Percentiles rank a stretch among this genome's conserved stretches.
These are phyloP conservation scores for Euplexia lucipara DNA, from an alignment of 2,888 invertebrate species.

Conservation along the genomic window DNA sequence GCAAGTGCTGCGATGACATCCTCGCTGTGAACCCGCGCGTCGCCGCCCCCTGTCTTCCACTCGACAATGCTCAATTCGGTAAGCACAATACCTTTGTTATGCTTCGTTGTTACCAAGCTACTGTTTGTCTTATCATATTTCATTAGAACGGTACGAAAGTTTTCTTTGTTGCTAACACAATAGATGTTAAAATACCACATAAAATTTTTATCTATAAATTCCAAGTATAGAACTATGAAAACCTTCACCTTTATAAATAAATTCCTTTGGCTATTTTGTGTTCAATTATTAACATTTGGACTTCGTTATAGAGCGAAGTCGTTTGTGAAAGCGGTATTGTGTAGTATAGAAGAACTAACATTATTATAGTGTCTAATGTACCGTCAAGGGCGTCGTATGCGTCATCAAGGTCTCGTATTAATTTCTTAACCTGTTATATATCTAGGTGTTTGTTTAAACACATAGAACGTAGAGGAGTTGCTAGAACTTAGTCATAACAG, in stretches of 20 bases:
- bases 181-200: constrained; percentile 50
- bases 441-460: constrained; percentile 61
- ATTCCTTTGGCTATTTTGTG: constrained; percentile 56
- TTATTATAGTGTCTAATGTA: constrained; percentile 71
- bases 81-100: constrained; percentile 66
- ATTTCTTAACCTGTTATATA: constrained; percentile 56
- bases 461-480: constrained; percentile 59
- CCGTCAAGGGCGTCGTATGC: constrained; percentile 72
- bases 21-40: constrained; percentile 84
- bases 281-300: constrained; percentile 64
- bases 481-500: constrained; percentile 49
- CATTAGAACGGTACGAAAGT: constrained; percentile 48
- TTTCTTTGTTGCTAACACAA: constrained; percentile 62
- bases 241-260: constrained; percentile 55
- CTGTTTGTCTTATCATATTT: constrained; percentile 52
- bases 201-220: constrained; percentile 32
- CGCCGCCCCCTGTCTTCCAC: constrained; percentile 78
- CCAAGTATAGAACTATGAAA: constrained; percentile 50
- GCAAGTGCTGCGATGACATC: constrained; percentile 86
- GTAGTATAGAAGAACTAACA: constrained; percentile 68
- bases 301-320: constrained; percentile 57
- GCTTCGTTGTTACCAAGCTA: constrained; percentile 63
- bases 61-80: constrained; percentile 88
- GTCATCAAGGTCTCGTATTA: constrained; percentile 70
- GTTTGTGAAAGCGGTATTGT: constrained; percentile 64